Evolutionary conservation across 2,888 invertebrate species (phyloP).

Genomic region (Punctoribates punctum): DNA sequence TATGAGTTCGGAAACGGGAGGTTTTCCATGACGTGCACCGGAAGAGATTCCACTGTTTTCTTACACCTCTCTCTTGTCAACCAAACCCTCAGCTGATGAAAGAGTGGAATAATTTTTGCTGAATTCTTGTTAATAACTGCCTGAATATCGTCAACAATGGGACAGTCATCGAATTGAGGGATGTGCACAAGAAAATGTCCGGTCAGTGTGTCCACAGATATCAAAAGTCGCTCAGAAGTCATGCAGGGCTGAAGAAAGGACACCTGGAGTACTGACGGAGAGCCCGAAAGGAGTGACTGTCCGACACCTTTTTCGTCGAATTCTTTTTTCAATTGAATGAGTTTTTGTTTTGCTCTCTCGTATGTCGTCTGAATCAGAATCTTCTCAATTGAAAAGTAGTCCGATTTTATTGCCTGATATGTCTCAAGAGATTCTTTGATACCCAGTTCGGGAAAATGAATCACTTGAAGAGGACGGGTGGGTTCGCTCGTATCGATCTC

Average conservation of each 20-base stretch:
- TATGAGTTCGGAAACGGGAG: conserved; percentile 63
- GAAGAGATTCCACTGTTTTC: conserved; percentile 88
- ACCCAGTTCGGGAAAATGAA: conserved; percentile 57
- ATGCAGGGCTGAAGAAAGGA: conserved; percentile 84
- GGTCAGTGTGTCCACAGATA: conserved; percentile 90
- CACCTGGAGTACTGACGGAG: conserved; percentile 86
- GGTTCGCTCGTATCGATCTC: conserved; percentile 80
- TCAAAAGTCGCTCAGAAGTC: conserved; percentile 82
- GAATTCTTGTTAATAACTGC: conserved; percentile 71
- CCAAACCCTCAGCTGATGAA: conserved; percentile 66
- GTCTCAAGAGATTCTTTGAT: conserved; percentile 58
- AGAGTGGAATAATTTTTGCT: conserved; percentile 62
- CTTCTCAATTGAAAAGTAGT: conserved; percentile 90
- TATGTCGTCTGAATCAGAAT: conserved; percentile 92
- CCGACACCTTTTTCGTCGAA: conserved; percentile 53
- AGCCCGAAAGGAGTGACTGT: conserved; percentile 77
- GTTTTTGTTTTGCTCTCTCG: conserved; percentile 76
- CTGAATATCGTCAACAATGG: conserved; percentile 72
- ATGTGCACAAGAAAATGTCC: conserved; percentile 88
- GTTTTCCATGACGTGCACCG: conserved; percentile 78
- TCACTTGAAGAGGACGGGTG: conserved; percentile 65
- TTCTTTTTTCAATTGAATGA: conserved; percentile 75
- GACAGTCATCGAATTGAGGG: conserved; percentile 69
- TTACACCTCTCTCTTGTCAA: conserved; percentile 86
- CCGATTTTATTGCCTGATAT: conserved; percentile 75